Evolutionary conservation across 2,113 vertebrate genomes (phyloP).

Genomic region (Pterocles orientalis): DNA sequence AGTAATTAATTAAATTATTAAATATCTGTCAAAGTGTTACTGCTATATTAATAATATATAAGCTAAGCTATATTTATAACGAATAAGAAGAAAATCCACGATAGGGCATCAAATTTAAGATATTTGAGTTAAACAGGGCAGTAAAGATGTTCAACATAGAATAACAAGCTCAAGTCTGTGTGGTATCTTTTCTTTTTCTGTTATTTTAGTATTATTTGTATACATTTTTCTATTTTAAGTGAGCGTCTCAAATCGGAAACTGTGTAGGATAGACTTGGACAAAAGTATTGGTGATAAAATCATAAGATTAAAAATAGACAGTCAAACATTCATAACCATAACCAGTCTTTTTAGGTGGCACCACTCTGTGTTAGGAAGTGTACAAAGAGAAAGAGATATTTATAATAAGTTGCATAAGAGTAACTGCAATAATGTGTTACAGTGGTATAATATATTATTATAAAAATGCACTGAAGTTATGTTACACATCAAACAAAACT

Average conservation of each 20-base stretch:
- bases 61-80: too few relatives aligned
- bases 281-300: not conserved
- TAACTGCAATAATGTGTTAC: not conserved
- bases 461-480: not conserved
- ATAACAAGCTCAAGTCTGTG: not conserved
- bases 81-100: too few relatives aligned
- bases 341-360: not conserved
- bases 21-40: too few relatives aligned
- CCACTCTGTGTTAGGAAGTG: not conserved
- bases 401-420: not conserved
- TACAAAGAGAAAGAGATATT: not conserved
- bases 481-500: not conserved
- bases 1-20: not conserved
- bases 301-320: not conserved
- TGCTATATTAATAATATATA: too few relatives aligned
- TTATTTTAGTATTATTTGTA: not conserved
- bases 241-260: not conserved
- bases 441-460: not conserved
- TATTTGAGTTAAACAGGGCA: not conserved
- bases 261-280: not conserved
- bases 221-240: not conserved
- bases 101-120: too few relatives aligned
- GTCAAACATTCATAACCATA: not conserved
- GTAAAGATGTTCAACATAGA: not conserved
- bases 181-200: not conserved